phyloP scores from a whole-genome alignment of 2,888 invertebrate genomes.

The Coenonympha arcania region DNA sequence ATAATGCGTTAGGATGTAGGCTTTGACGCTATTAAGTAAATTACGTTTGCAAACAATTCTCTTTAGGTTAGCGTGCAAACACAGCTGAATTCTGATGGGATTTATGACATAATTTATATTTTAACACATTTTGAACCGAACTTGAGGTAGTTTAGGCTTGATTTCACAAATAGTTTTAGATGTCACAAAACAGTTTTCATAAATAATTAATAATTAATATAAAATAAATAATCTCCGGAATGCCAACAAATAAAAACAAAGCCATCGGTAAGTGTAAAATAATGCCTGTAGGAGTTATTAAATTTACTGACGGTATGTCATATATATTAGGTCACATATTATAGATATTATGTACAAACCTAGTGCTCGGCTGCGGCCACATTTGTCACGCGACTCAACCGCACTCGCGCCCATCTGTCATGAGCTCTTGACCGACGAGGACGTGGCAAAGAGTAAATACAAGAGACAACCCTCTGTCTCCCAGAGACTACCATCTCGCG shows the following conservation, averaged over 20 bases:
- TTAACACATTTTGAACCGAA: too few relatives aligned
- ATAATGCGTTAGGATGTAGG: slow-evolving; percentile 38
- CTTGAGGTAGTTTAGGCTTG: too few relatives aligned
- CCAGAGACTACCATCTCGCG: too few relatives aligned
- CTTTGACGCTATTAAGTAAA: slow-evolving; percentile 54
- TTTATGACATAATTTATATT: background rate
- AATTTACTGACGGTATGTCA: too few relatives aligned
- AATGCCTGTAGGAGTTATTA: too few relatives aligned
- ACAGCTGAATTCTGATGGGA: background rate
- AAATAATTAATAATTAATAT: too few relatives aligned
- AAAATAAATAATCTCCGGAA: too few relatives aligned
- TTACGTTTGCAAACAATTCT: slow-evolving; percentile 46
- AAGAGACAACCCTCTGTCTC: too few relatives aligned
- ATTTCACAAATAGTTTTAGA: too few relatives aligned
- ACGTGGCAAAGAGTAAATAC: slow-evolving; percentile 7
- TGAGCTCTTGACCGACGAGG: slow-evolving; percentile 43
- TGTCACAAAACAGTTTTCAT: too few relatives aligned
- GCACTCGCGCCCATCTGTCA: slow-evolving; percentile 62
- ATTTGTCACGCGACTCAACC: slow-evolving; percentile 65
- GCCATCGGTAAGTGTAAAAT: too few relatives aligned
- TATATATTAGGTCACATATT: background rate
- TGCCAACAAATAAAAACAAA: too few relatives aligned
- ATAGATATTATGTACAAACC: slow-evolving; percentile 10
- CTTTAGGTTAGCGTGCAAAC: background rate
- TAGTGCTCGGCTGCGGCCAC: slow-evolving; percentile 37